These are phyloP conservation scores for Drosophila helvetica DNA, from an alignment of 2,888 invertebrate genomes.

Conservation along the genomic window DNA sequence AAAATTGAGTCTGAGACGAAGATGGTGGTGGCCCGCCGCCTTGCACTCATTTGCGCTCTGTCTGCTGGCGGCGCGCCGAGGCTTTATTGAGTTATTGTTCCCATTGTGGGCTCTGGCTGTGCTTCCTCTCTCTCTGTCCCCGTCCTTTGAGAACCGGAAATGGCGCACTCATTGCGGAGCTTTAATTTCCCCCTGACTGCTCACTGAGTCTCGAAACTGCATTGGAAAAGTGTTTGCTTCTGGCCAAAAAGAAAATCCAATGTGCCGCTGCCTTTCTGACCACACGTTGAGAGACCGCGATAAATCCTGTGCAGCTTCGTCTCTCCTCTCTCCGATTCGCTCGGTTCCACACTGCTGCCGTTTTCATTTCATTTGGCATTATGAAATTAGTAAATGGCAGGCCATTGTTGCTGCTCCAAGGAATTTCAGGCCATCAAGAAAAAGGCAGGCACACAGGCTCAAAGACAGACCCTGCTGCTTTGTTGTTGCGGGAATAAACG, in stretches of 20 bases:
- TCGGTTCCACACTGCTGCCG: conserved; percentile 37
- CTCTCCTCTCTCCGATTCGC: conserved; percentile 28
- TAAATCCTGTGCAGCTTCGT: conserved; percentile 60
- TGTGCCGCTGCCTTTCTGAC: conserved; percentile 7
- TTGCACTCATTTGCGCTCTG: conserved; percentile 49
- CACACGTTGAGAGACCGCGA: conserved; percentile 42
- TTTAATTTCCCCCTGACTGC: conserved; percentile 39
- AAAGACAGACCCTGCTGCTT: not conserved
- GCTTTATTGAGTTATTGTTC: conserved; percentile 51
- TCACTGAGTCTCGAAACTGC: conserved; percentile 48
- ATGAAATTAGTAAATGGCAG: conserved; percentile 67
- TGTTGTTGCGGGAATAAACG: conserved; percentile 56
- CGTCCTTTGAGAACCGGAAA: conserved; percentile 25
- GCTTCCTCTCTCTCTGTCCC: conserved; percentile 15
- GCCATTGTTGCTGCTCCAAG: conserved; percentile 41
- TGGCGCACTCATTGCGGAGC: conserved; percentile 27
- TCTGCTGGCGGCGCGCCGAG: conserved; percentile 29
- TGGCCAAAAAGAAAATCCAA: conserved; percentile 5
- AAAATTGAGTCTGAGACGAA: too few species aligned
- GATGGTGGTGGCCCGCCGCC: conserved; percentile 1
- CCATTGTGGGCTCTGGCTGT: conserved; percentile 26
- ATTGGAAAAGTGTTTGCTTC: conserved; percentile 38
- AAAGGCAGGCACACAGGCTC: too few species aligned
- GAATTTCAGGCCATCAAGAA: conserved; percentile 37
- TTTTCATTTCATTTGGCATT: conserved; percentile 72